Evolutionary conservation across 2,797 vertebrate species (phyloP), one percentile per base, ranked within the genome.

Genomic region (Dicrostonyx torquatus): DNA sequence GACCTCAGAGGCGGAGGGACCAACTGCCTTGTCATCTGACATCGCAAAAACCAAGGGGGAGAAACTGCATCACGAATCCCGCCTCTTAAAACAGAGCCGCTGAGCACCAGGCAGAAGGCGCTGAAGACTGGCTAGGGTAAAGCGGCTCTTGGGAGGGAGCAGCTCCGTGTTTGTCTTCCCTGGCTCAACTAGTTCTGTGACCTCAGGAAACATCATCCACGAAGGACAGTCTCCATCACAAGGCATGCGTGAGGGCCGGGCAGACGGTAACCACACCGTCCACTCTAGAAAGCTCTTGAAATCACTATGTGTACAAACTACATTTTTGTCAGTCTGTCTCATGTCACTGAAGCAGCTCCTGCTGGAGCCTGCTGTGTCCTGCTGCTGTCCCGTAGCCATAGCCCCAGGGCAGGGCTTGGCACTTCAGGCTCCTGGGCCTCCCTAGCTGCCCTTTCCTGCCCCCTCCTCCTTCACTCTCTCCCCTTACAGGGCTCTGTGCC

Each of bases 221-320:
- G n/a, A 72, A 77, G 58, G 66, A 91, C 26, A 77, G 37, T 18
- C 9, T 22, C 9, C 43, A 5, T 20, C 20, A 1, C 13, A 60
- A 9, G 76, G 77, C 26, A 2, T 2, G 7, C 1, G 0, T 5
- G 31, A 83, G 40, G 22, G 4, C 5, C 0, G 24, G 76, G 48
- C 58, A 37, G 37, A 77, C 17, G n/a, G 9, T 12, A 29, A 60
- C 50, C 72, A 15, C 37, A n/a, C 83, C n/a, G 40, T 45, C 12
- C 50, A 70, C 60, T 68, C 82, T 6, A 90, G 45, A 89, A 48
- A 87, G 58, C 50, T 62, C 82, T 70, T 31, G 58, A 1, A 29
- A 40, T 14, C 78, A 22, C 14, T 53, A 92, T 34, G 87, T 31
- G 53, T 45, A 66, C 79, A 68, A 58, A 68, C 18, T 40, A 26